These are phyloP conservation scores for Caerostris darwini DNA, from an alignment of 1,140 invertebrate genomes.

Conservation along the genomic window DNA sequence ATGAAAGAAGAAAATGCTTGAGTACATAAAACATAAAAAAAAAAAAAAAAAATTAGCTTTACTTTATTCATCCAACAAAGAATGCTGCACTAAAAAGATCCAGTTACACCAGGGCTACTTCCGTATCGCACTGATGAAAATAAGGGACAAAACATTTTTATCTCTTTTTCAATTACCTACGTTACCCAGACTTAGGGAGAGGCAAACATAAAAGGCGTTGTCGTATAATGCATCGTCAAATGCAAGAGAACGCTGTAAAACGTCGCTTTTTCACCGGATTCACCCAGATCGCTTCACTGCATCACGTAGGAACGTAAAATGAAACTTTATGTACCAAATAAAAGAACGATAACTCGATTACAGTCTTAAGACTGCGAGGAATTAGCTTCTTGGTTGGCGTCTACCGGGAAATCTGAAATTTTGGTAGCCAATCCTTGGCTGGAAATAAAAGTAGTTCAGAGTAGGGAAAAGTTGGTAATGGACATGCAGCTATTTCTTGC, in stretches of 20 bases:
- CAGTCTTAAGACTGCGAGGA: slow-evolving; percentile 36
- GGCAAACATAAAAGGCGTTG: neutral
- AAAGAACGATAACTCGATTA: slow-evolving; percentile 68
- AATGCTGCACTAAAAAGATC: neutral
- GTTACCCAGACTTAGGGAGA: neutral
- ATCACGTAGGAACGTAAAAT: slow-evolving; percentile 64
- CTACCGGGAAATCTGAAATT: slow-evolving; percentile 58
- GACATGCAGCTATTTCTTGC: neutral
- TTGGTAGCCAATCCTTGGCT: neutral
- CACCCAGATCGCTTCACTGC: slow-evolving; percentile 13
- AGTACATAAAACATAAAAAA: neutral
- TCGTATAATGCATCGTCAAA: slow-evolving; percentile 47
- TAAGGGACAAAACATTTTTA: neutral
- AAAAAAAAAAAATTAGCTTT: neutral
- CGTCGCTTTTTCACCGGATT: slow-evolving; percentile 46
- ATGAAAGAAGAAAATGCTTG: neutral
- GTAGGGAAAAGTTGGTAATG: neutral
- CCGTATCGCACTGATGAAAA: neutral
- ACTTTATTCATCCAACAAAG: neutral
- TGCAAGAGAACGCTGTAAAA: slow-evolving; percentile 20
- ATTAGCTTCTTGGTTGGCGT: slow-evolving; percentile 33
- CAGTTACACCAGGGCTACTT: neutral
- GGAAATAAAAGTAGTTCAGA: slow-evolving; percentile 59
- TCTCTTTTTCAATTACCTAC: slow-evolving; percentile 48
- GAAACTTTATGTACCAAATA: slow-evolving; percentile 64